phyloP scores from a whole-genome alignment of 2,113 vertebrate genomes.

The Coptodon rendalli region DNA sequence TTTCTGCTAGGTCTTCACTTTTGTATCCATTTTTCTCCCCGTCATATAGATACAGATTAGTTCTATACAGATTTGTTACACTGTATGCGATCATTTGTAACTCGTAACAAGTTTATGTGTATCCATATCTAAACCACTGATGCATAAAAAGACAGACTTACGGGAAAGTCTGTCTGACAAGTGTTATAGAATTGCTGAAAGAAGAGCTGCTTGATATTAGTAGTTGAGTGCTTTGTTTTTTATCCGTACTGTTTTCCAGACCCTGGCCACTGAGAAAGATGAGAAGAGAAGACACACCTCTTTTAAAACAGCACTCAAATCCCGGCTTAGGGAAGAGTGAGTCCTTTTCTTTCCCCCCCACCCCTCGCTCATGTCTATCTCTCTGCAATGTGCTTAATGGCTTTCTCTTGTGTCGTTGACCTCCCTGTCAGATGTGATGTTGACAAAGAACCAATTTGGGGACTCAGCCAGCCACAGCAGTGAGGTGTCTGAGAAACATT shows the following conservation, averaged over 20 bases:
- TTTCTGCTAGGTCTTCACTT: neutral
- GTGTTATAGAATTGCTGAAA: neutral
- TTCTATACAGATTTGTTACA: neutral
- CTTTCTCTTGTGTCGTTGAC: neutral
- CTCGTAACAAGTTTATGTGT: neutral
- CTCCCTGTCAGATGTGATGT: neutral
- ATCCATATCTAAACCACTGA: neutral
- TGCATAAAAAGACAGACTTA: neutral
- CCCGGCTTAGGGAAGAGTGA: constrained; percentile 49
- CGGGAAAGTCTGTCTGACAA: neutral
- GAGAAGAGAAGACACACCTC: constrained; percentile 36
- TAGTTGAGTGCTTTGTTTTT: neutral
- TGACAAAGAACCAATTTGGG: neutral
- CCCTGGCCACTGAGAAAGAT: constrained; percentile 14
- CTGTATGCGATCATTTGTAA: neutral
- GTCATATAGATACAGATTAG: neutral
- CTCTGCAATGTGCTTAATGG: neutral
- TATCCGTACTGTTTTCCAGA: neutral
- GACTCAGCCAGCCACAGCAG: neutral
- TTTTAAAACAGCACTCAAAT: constrained; percentile 52
- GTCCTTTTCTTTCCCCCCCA: neutral
- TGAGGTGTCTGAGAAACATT: neutral
- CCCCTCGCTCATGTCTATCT: neutral
- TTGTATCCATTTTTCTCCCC: neutral
- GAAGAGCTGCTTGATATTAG: neutral